Base-by-base conservation (phyloP, 1,140 invertebrate species). In the Hylyphantes graminicola region DNA sequence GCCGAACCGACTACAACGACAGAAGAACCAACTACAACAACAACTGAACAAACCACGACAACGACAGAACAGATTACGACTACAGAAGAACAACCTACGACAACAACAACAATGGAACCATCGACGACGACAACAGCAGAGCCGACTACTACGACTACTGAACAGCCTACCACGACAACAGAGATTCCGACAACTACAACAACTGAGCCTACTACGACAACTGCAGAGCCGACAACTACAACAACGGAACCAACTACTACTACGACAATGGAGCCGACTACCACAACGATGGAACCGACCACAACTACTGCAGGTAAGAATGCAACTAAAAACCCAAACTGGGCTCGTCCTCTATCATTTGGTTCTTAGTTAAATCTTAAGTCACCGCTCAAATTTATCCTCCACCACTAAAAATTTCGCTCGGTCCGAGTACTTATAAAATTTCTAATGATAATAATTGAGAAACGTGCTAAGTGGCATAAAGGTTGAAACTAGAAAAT, bases 101-200 rank as follows among this genome's bases (percentile, higher is more conserved):
- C 57, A 51, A 12, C 82, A 12, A 21, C 73, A 50, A 57, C 68
- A 13, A 51, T n/a, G 51, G 53, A 21, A 51, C 11, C 19, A 13
- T 13, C 79, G 10, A 67, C 64, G 12, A 79, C 82, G 3, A 70
- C 70, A 21, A 64, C 59, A 11, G 9, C 54, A 67, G 72, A 72
- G 17, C 12, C 82, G 0, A 63, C 82, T 15, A 74, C 67, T 10
- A 77, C 72, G 19, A 68, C 82, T 54, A 78, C 74, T n/a, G 21
- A 13, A 50, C 4, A 21, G 11, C 15, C 57, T 51, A 67, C 65
- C 7, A 78, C 61, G 15, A 85, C 74, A 5, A 50, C 78, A 15
- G 55, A 48, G 7, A 9, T 13, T 11, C 7, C 79, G 9, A 53
- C 63, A 10, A 35, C 55, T 13, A 77, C 72, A 78, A 77, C 82